phyloP scores from a whole-genome alignment of 1,140 invertebrate genomes.

The Acromyrmex charruanus region DNA sequence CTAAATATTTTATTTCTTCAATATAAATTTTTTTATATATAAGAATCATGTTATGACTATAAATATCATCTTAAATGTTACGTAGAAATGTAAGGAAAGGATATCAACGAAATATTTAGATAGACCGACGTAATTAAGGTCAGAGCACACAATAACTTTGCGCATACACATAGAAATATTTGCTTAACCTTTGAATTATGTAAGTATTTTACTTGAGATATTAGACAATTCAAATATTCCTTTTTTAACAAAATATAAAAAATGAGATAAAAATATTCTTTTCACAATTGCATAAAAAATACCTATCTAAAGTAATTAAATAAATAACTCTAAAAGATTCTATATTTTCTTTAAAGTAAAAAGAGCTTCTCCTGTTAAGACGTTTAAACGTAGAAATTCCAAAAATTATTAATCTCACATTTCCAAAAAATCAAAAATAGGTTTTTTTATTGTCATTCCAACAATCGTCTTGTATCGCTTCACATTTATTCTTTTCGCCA shows the following conservation, averaged over 20 bases:
- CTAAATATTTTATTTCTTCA: background rate
- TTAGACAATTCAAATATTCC: background rate
- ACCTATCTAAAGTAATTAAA: too few species aligned
- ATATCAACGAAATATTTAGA: background rate
- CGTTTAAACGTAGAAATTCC: background rate
- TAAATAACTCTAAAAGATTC: too few species aligned
- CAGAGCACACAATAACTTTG: background rate
- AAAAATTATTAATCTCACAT: background rate
- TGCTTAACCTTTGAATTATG: background rate
- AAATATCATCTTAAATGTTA: background rate
- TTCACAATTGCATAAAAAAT: too few species aligned
- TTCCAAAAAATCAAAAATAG: background rate
- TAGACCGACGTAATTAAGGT: background rate
- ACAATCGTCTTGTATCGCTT: background rate
- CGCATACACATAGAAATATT: background rate
- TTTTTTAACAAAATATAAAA: too few species aligned
- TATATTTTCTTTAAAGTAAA: background rate
- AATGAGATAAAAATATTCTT: too few species aligned
- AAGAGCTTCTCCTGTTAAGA: background rate
- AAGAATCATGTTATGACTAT: background rate
- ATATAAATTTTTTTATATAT: background rate
- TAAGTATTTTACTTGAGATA: background rate
- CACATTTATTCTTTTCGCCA: constrained; percentile 7
- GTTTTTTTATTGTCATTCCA: background rate
- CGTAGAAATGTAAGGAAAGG: background rate